phyloP scores from a whole-genome alignment of 2,113 vertebrate genomes.

The Thamnaconus septentrionalis region DNA sequence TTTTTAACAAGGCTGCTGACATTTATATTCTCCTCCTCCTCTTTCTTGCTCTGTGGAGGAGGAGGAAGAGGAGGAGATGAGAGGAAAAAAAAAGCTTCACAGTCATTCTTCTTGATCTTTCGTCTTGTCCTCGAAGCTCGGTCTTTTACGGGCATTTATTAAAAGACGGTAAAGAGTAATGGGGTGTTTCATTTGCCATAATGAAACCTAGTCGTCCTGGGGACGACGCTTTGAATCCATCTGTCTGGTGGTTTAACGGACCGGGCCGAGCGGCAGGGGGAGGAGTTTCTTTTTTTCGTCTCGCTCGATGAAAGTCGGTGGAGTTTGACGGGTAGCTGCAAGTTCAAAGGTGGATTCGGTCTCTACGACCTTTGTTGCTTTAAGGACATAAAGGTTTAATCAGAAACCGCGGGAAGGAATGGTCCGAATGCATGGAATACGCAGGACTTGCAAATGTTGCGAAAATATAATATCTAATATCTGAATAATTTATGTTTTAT shows the following conservation, averaged over 20 bases:
- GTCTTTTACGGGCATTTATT: constrained; percentile 65
- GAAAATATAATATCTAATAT: too few species aligned
- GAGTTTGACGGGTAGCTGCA: constrained; percentile 24
- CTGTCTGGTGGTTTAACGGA: constrained; percentile 59
- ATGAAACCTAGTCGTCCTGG: constrained; percentile 64
- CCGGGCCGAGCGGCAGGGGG: constrained; percentile 22
- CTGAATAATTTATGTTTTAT: too few species aligned
- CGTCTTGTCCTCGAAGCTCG: constrained; percentile 30
- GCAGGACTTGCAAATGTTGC: too few species aligned
- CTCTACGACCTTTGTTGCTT: too few species aligned
- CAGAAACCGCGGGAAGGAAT: too few species aligned
- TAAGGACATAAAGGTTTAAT: too few species aligned
- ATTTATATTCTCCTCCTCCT: constrained; percentile 31
- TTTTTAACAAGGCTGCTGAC: constrained; percentile 55
- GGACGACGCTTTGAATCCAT: constrained; percentile 61
- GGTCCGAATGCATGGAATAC: too few species aligned
- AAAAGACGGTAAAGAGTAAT: constrained; percentile 62
- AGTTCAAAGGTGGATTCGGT: background rate
- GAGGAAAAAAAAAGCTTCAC: constrained; percentile 31
- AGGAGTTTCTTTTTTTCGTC: constrained; percentile 15
- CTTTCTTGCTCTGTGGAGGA: background rate
- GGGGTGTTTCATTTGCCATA: constrained; percentile 72
- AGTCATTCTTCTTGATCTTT: constrained; percentile 33
- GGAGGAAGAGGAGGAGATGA: constrained; percentile 9
- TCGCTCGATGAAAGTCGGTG: constrained; percentile 25